phyloP scores from a whole-genome alignment of 2,888 invertebrate species.

The Aspidiotus rigidus region DNA sequence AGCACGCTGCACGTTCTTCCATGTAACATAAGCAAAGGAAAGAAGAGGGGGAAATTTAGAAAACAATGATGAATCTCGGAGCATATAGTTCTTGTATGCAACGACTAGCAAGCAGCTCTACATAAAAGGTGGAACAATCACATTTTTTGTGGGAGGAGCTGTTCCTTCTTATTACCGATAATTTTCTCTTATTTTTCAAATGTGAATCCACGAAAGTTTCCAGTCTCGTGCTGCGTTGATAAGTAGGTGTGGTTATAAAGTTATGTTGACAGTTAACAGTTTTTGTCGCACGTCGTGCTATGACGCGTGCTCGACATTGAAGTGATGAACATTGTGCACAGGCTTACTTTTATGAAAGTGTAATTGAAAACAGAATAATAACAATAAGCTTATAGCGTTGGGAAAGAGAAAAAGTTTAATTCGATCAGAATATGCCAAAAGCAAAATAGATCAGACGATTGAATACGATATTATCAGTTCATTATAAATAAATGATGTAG shows the following conservation, averaged over 20 bases:
- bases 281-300: slow-evolving; percentile 26
- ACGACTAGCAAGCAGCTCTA: slow-evolving; percentile 5
- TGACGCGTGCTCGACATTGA: slow-evolving; percentile 9
- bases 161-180: slow-evolving; percentile 16
- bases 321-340: not conserved
- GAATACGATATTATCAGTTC: no score
- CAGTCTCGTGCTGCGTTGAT: slow-evolving; percentile 28
- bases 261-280: slow-evolving; percentile 32
- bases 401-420: no score
- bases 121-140: slow-evolving; percentile 20
- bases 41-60: not conserved
- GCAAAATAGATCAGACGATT: no score
- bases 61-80: not conserved
- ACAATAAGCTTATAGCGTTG: no score
- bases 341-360: no score
- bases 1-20: not conserved
- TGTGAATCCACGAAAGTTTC: not conserved
- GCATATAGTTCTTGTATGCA: not conserved
- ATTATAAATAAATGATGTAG: no score
- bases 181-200: not conserved
- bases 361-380: no score
- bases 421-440: no score
- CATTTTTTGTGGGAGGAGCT: slow-evolving; percentile 24
- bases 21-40: no score
- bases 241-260: slow-evolving; percentile 28